Percentiles rank a stretch among this genome's conserved stretches.
These are phyloP conservation scores for Drosophila jambulina DNA, from an alignment of 1,140 invertebrate genomes.

Conservation along the genomic window DNA sequence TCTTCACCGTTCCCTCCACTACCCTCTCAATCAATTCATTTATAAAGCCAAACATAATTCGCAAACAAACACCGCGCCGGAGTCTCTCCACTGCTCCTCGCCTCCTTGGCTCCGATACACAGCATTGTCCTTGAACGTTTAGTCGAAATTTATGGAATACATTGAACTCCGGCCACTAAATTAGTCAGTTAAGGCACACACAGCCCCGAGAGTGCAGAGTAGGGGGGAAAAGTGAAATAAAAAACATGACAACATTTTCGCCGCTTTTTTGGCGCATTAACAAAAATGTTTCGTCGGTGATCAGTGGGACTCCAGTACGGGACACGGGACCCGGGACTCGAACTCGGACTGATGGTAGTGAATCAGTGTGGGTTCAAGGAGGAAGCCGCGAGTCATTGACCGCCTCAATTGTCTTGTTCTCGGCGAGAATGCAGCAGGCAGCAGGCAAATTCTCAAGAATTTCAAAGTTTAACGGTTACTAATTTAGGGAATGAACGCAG, in stretches of 20 bases:
- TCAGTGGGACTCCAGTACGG: conserved; percentile 11
- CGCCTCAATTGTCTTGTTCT: conserved; percentile 54
- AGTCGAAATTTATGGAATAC: conserved; percentile 83
- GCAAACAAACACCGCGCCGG: conserved; percentile 29
- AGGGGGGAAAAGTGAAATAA: conserved; percentile 25
- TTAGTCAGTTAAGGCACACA: conserved; percentile 75
- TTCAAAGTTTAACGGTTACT: conserved; percentile 55
- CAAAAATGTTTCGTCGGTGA: conserved; percentile 56
- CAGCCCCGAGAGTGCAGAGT: not conserved
- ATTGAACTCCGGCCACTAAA: conserved; percentile 78
- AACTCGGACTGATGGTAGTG: conserved; percentile 12
- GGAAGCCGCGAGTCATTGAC: conserved; percentile 49
- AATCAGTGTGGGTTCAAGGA: conserved; percentile 54
- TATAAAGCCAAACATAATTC: conserved; percentile 60
- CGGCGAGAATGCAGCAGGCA: conserved; percentile 1
- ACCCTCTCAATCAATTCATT: conserved; percentile 50
- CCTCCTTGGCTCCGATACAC: conserved; percentile 38
- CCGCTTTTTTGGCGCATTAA: conserved; percentile 72
- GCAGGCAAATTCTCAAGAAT: conserved; percentile 44
- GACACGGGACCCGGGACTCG: conserved; percentile 4
- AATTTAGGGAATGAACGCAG: conserved; percentile 2
- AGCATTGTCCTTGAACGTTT: conserved; percentile 77
- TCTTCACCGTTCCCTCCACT: no score
- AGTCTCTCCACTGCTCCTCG: conserved; percentile 2
- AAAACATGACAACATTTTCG: conserved; percentile 77